Conservation (phyloP, 2,888 invertebrate genomes). For the Noctua pronuba region DNA sequence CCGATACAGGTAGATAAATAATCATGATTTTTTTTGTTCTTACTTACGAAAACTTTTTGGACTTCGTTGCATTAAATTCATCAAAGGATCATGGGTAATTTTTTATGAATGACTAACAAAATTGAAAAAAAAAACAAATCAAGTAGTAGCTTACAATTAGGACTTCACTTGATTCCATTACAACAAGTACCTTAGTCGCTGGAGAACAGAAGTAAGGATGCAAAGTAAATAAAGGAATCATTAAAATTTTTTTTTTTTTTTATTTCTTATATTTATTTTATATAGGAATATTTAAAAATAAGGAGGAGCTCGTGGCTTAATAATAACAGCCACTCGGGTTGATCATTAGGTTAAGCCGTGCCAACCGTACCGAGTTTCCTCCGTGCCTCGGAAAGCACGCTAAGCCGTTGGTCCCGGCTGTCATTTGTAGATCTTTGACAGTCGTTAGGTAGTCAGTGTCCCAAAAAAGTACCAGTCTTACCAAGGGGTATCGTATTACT, state of each 20-base stretch:
- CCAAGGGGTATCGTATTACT: no score
- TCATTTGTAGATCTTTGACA: no score
- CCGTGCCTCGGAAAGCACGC: no score
- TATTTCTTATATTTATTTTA: not conserved
- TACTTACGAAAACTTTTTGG: not conserved
- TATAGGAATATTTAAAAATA: not conserved
- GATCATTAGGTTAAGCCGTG: no score
- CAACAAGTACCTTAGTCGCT: not conserved
- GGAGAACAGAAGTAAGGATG: not conserved
- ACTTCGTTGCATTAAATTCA: not conserved
- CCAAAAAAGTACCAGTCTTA: no score
- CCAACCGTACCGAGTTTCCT: no score
- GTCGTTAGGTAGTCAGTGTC: no score
- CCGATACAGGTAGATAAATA: not conserved
- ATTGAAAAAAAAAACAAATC: not conserved
- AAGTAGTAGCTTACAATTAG: not conserved
- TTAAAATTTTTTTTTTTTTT: no score
- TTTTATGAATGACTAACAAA: not conserved
- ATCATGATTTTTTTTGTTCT: not conserved
- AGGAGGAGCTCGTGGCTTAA: no score
- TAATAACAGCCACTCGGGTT: no score
- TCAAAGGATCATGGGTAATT: not conserved
- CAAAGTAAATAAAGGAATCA: no score
- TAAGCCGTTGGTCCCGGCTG: no score
- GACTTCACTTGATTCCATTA: not conserved